phyloP scores from a whole-genome alignment of 2,888 invertebrate genomes.

The Lomographa bimaculata region DNA sequence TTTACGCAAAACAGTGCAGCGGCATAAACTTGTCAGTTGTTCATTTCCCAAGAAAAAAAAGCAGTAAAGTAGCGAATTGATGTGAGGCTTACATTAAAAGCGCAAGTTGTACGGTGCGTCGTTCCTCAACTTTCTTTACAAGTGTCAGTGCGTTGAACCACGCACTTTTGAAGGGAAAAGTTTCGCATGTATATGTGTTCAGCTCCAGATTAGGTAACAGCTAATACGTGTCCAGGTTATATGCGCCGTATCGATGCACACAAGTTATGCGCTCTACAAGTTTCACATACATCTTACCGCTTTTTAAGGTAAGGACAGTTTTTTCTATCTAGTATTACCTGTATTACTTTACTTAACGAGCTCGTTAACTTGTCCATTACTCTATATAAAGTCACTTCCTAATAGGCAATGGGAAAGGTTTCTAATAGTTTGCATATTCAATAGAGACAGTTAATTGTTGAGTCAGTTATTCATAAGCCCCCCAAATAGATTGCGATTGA shows the following conservation, averaged over 20 bases:
- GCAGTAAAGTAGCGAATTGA: slow-evolving; percentile 33
- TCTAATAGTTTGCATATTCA: slow-evolving; percentile 21
- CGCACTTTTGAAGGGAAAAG: slow-evolving; percentile 61
- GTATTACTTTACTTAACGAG: slow-evolving; percentile 24
- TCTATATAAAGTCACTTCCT: slow-evolving; percentile 21
- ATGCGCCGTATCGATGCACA: slow-evolving; percentile 20
- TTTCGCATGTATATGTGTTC: slow-evolving; percentile 36
- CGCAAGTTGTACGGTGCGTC: slow-evolving; percentile 45
- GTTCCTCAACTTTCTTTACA: slow-evolving; percentile 63
- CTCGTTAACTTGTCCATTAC: slow-evolving; percentile 10
- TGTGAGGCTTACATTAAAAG: slow-evolving; percentile 27
- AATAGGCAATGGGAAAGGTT: slow-evolving; percentile 15
- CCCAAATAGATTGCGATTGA: background rate
- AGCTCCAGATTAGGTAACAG: slow-evolving; percentile 22
- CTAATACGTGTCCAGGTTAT: slow-evolving; percentile 15
- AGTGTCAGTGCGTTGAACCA: slow-evolving; percentile 54
- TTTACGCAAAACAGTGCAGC: slow-evolving; percentile 10
- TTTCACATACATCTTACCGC: slow-evolving; percentile 26
- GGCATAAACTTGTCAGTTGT: slow-evolving; percentile 13
- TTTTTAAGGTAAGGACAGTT: slow-evolving; percentile 27
- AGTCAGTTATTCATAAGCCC: slow-evolving; percentile 1
- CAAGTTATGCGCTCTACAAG: slow-evolving; percentile 24
- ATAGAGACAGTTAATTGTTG: slow-evolving; percentile 12
- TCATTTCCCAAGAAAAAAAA: slow-evolving; percentile 21
- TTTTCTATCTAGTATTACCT: slow-evolving; percentile 29